Evolutionary conservation across 2,797 vertebrate species (phyloP), one percentile per base, ranked within the genome.

Genomic region (Melanotaenia boesemani): DNA sequence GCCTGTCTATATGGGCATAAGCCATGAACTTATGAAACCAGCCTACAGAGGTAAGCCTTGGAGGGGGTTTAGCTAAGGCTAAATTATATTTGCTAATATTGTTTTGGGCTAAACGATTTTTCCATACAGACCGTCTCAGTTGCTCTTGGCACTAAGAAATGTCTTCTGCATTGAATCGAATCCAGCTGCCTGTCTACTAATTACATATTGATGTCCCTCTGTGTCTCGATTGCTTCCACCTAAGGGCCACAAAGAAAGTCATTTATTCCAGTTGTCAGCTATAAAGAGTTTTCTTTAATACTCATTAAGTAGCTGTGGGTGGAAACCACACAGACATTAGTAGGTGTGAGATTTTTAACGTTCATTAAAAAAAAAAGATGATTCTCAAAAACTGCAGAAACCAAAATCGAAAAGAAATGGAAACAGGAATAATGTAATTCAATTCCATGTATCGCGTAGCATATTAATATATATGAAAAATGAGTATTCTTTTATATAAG

Each of bases 191-290:
- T 36, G 60, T 59, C 16, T 30, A 64, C 73, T 84, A 74, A 82
- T 82, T 76, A 70, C 65, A 65, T 57, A 84, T 80, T 65, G 77
- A 83, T 76, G 74, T 74, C 48, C 39, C 41, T 75, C 62, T 59
- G 71, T 74, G 67, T 74, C 44, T 22, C 6, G 34, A 69, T 63
- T 77, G 63, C 66, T 76, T 82, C 56, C 50, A 70, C 60, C 36
- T 28, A 46, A 37, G 28, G 57, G 44, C 63, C 56, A 76, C 69
- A 81, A 74, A 75, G 50, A 63, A 72, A 79, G 41, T 55, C 3
- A 41, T 83, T 83, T 67, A 68, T 70, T 72, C 67, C 12, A 70
- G 20, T 46, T 63, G 68, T 68, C 70, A 69, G 37, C 28, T 41
- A 22, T 46, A 59, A 69, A 77, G 11, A 56, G 67, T 50, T 83